Conservation (phyloP, 1,140 invertebrate genomes). For the Neuroterus valhalla region DNA sequence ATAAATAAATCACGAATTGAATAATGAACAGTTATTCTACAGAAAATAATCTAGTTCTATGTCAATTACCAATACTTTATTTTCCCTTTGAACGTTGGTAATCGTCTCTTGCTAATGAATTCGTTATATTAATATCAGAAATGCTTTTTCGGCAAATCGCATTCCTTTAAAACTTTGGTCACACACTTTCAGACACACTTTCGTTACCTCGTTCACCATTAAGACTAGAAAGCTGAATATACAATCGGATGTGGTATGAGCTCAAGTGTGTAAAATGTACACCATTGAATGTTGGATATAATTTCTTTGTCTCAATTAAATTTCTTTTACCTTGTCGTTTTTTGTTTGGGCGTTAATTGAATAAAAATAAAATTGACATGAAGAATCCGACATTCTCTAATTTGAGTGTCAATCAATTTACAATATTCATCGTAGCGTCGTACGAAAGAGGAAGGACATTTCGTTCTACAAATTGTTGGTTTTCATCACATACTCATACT, state of each 20-base stretch:
- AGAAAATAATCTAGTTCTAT: too few species aligned
- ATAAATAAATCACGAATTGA: too few species aligned
- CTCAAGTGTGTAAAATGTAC: constrained; percentile 12
- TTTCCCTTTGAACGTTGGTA: too few species aligned
- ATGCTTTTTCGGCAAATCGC: constrained; percentile 53
- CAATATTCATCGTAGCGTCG: too few species aligned
- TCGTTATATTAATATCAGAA: constrained; percentile 3
- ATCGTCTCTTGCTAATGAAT: too few species aligned
- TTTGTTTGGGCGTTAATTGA: too few species aligned
- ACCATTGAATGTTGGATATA: background rate
- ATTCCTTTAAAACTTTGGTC: constrained; percentile 47
- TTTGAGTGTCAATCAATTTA: background rate
- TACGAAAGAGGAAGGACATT: too few species aligned
- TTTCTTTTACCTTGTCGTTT: background rate
- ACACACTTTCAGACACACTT: constrained; percentile 42
- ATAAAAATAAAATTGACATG: background rate
- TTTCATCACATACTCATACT: too few species aligned
- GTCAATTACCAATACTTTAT: too few species aligned
- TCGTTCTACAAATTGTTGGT: too few species aligned
- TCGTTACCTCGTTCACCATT: constrained; percentile 51
- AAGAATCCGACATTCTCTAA: background rate
- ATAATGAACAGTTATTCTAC: too few species aligned
- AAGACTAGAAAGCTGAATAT: constrained; percentile 71
- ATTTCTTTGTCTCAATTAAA: background rate
- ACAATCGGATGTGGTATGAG: constrained; percentile 51